These are phyloP conservation scores for Nylanderia fulva DNA, from an alignment of 1,140 invertebrate genomes.

Conservation along the genomic window DNA sequence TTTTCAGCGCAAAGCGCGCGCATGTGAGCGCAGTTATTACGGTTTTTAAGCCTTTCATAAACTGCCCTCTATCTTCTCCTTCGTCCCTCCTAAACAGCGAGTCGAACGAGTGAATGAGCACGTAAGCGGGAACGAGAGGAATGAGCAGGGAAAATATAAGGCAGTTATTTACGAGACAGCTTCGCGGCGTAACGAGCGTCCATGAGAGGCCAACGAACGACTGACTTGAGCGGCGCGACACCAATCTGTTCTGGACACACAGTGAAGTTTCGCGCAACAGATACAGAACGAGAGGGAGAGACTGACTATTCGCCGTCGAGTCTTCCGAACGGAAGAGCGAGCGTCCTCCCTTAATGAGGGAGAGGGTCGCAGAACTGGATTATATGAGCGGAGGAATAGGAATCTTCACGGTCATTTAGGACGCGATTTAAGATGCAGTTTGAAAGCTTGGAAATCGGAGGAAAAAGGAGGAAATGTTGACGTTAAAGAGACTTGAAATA, in stretches of 20 bases:
- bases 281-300: conserved; percentile 65
- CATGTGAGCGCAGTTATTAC: conserved; percentile 55
- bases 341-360: conserved; percentile 23
- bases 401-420: neutral
- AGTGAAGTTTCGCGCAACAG: conserved; percentile 81
- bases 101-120: conserved; percentile 68
- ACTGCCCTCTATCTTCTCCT: neutral
- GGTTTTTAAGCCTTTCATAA: conserved; percentile 73
- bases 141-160: conserved; percentile 76
- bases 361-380: conserved; percentile 22
- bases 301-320: conserved; percentile 27
- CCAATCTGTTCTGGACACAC: conserved; percentile 80
- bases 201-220: conserved; percentile 80
- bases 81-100: conserved; percentile 66
- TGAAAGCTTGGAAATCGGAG: neutral
- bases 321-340: conserved; percentile 33
- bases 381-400: conserved; percentile 6
- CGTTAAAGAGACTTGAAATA: neutral
- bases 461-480: neutral
- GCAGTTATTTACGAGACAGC: conserved; percentile 83
- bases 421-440: conserved; percentile 15
- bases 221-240: conserved; percentile 79
- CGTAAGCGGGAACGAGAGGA: conserved; percentile 68
- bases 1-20: conserved; percentile 20
- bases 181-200: conserved; percentile 80